Evolutionary conservation across 2,888 invertebrate genomes (phyloP), one percentile per base, ranked within the genome.

Genomic region (Drosophila sordidapex): DNA sequence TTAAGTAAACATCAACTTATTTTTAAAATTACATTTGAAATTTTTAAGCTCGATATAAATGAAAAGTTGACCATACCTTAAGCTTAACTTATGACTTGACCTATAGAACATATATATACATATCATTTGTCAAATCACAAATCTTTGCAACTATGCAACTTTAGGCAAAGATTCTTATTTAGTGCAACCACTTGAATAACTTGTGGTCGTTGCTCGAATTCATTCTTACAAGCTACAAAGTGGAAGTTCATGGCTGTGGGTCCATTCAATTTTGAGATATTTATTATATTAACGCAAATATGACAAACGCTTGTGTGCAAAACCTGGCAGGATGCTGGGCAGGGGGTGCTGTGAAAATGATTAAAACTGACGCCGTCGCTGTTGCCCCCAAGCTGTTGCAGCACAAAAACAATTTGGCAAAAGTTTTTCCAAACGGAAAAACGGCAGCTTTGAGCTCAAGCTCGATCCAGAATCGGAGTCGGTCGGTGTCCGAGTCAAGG

Each of bases 321-420:
- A 21, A 35, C 15, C 31, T n/a, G n/a, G 13, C n/a, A 25, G 38
- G 33, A 25, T 0, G 21, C 13, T 3, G 29, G 54, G 33, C 21
- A 11, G 18, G 5, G 7, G 27, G 53, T n/a, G 31, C 53, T 21
- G 36, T 21, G 67, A 61, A 82, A 83, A 79, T 79, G 75, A 83
- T 84, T 84, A 81, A 83, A 84, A 81, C 76, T 66, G 72, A 75
- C 63, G 72, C 74, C 74, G 71, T 73, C 70, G 72, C 70, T 81
- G 57, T 77, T 83, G 60, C 51, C 68, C 74, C 69, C 85, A 88
- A 88, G 87, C 89, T 88, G 89, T 75, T 83, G 75, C 71, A 72
- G 56, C 67, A 65, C 15, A 70, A 56, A 73, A 79, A 65, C 61
- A 67, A 79, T 75, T 78, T 79, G 70, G 59, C 64, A 75, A 74